Base-by-base conservation (phyloP, 1,140 invertebrate species). In the Gerris buenoi region DNA sequence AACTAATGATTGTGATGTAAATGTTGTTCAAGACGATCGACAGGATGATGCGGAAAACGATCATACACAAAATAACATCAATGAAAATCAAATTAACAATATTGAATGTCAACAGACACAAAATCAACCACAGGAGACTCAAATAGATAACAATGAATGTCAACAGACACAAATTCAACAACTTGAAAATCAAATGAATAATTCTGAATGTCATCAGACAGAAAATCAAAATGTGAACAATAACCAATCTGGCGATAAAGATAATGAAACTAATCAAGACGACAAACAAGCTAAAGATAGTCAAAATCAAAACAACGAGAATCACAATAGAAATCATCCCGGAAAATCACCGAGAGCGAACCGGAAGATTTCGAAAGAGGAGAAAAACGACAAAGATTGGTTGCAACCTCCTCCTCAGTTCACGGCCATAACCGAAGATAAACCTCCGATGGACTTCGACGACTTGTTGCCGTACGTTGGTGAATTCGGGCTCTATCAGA, bases 401-500 rank as follows among this genome's bases (percentile, higher is more conserved):
- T 18, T 46, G 5, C 33, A 46, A 18, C 33, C 33, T 5, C 33
- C 33, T 5, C 33, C 33, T 46, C 33, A 5, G 33, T 46, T 46
- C 33, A 64, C 26, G 62, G 23, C 25, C 25, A 28, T 23, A 33
- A 2, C 64, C 56, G 25, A 5, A 18, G 46, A 57, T 1, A 29
- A 27, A n/a, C 65, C 65, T 22, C 58, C 60, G 25, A 69, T 69
- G 64, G 90, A 94, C 73, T 89, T 95, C 67, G 91, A 95, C 74
- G 89, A 91, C 68, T 76, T 95, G 13, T 75, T 95, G 58, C 87
- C 88, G 0, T 79, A 91, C 72, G 82, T 95, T 26, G 93, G 93
- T 0, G 90, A 91, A 72, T 95, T 95, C 75, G 92, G 92, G 25
- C 77, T 82, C 60, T 95, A 93, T 77, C 93, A 96, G 75, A 88